Evolutionary conservation across 2,888 invertebrate genomes (phyloP).

Genomic region (Lasioglossum figueresi): DNA sequence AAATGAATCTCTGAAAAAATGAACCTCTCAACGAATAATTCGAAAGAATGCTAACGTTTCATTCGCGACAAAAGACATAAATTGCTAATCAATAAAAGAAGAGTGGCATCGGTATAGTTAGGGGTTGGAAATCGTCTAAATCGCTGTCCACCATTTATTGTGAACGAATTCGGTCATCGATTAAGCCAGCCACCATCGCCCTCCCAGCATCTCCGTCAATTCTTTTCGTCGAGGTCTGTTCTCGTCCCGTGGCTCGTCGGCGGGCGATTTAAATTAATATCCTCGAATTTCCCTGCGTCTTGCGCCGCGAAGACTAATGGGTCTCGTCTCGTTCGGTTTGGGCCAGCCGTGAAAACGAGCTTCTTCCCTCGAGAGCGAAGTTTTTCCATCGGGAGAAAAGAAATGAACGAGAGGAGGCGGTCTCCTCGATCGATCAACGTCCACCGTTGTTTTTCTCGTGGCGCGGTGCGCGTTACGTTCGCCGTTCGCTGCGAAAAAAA

Average conservation of each 20-base stretch:
- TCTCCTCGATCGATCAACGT: background rate
- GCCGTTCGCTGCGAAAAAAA: constrained; percentile 12
- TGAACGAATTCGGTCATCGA: constrained; percentile 67
- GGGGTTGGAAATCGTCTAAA: background rate
- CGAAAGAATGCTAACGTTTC: background rate
- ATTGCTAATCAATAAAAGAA: background rate
- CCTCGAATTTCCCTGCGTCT: constrained; percentile 36
- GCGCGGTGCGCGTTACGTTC: background rate
- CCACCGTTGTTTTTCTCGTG: background rate
- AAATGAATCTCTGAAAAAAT: too few species aligned
- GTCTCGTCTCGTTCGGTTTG: background rate
- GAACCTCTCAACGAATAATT: background rate
- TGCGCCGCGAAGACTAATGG: constrained; percentile 38
- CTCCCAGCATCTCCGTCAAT: constrained; percentile 20
- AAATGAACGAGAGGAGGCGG: background rate
- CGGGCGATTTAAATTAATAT: constrained; percentile 54
- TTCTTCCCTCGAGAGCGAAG: background rate
- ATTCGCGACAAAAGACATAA: background rate
- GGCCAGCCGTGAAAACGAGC: background rate
- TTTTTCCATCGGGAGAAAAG: background rate
- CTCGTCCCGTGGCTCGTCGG: background rate
- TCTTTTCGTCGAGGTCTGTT: constrained; percentile 19
- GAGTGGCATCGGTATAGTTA: background rate
- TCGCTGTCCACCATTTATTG: background rate
- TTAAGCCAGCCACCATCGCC: constrained; percentile 54